A percentile compares a stretch with the other conserved stretches of the same genome.
These are phyloP conservation scores for Xiphophorus couchianus DNA, from an alignment of 2,113 vertebrate genomes.

Conservation along the genomic window DNA sequence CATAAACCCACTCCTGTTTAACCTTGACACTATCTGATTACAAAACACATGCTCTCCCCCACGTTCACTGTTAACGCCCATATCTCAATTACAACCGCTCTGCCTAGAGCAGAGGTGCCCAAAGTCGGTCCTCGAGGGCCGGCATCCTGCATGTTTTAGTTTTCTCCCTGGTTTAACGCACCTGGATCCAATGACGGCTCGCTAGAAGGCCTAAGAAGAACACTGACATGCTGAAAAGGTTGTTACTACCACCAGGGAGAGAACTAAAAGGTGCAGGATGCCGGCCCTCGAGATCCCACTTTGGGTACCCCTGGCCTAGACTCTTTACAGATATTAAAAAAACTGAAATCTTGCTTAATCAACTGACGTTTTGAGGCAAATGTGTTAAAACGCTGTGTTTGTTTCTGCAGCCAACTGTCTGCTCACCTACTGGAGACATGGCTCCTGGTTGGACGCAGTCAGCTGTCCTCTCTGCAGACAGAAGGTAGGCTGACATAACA, in stretches of 20 bases:
- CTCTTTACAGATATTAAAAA: background rate
- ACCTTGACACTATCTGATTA: slow-evolving; percentile 19
- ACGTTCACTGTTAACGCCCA: background rate
- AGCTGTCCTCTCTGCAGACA: slow-evolving; percentile 87
- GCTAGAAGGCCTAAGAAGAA: no score
- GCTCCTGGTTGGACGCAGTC: slow-evolving; percentile 83
- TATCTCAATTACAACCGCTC: background rate
- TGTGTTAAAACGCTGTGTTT: slow-evolving; percentile 12
- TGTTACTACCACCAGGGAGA: no score
- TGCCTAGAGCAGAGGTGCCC: no score
- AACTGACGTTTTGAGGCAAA: background rate
- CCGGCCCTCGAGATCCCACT: no score
- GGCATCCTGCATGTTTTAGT: no score
- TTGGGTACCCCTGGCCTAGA: no score
- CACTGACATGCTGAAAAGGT: no score
- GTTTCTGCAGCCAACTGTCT: slow-evolving; percentile 80
- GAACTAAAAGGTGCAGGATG: no score
- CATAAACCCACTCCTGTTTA: background rate
- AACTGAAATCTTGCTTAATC: background rate
- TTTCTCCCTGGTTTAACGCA: no score
- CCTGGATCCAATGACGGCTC: no score
- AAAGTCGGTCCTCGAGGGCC: no score
- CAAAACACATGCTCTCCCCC: background rate
- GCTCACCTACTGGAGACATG: slow-evolving; percentile 85
- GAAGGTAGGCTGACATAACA: slow-evolving; percentile 65